Conservation (phyloP, 2,888 invertebrate species). For the Dione juno region DNA sequence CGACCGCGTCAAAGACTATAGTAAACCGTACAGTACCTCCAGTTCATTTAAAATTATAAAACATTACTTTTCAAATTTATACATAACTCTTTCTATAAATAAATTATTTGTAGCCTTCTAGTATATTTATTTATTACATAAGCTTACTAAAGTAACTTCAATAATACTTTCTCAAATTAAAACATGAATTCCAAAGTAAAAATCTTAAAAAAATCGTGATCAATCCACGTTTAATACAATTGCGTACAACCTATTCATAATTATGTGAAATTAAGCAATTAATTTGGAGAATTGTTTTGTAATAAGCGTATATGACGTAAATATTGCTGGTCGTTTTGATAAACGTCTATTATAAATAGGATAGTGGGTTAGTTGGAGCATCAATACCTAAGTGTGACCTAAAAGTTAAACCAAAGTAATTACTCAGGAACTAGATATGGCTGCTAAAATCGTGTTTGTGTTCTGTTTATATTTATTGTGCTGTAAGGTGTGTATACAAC, state of each 20-base stretch:
- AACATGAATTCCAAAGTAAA: neutral
- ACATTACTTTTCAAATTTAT: neutral
- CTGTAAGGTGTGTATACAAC: conserved; percentile 42
- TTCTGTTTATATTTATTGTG: conserved; percentile 43
- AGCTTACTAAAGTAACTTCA: neutral
- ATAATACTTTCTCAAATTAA: neutral
- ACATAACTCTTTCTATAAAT: neutral
- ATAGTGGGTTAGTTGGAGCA: conserved; percentile 44
- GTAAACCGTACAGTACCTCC: too few relatives aligned
- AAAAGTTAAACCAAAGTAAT: conserved; percentile 17
- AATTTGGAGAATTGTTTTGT: conserved; percentile 27
- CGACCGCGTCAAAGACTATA: too few relatives aligned
- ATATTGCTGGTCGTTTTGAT: conserved; percentile 35
- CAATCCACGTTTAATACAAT: neutral
- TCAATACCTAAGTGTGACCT: conserved; percentile 32
- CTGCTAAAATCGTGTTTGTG: conserved; percentile 30
- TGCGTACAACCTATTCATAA: neutral
- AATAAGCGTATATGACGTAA: conserved; percentile 36
- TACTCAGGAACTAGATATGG: conserved; percentile 34
- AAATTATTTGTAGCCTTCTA: neutral
- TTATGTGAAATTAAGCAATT: conserved; percentile 17
- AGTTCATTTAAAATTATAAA: too few relatives aligned
- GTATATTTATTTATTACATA: conserved; percentile 1
- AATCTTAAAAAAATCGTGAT: conserved; percentile 14
- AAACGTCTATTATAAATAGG: conserved; percentile 48